Evolutionary conservation across 1,140 invertebrate species (phyloP), one percentile per base, ranked within the genome.

Genomic region (Sycobia sp.): DNA sequence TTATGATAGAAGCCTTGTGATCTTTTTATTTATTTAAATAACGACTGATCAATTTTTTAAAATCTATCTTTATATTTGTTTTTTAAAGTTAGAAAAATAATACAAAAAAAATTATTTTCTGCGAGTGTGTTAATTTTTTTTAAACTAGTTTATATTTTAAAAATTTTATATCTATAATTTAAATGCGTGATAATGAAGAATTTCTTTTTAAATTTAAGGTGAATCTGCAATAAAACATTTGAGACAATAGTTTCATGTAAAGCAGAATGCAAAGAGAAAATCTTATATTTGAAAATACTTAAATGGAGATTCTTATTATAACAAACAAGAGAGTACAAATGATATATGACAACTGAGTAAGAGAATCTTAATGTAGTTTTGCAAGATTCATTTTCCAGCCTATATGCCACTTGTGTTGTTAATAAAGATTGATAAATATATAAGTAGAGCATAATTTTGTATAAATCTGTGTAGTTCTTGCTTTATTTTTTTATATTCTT

Each of bases 121-220:
- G 25, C 18, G 29, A 46, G 34, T 59, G 51, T 44, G 43, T 47
- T 71, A 47, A 29, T 39, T 34, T 41, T 55, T 55, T 57, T 53
- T 22, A 51, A 47, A 44, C 49, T 49, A 36, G 14, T 39, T 43
- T 61, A 50, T 54, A 22, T 36, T 34, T 32, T 43, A 22, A 46
- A 9, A 55, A 32, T 43, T 3, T 2, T 34, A 34, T n/a, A 23
- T 36, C 29, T 8, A 14, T 32, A 9, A 49, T 43, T 62, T 25
- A 11, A 38, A 63, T 64, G 27, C 9, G 9, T 46, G 23, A 53
- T 59, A 55, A 46, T 49, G 3, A 29, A 39, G 7, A 53, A 34
- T 18, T 25, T 44, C 61, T 55, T 55, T 51, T 13, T 53, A 53
- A 62, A 58, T 57, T 56, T 64, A 61, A 66, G 50, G 39, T 61